These are phyloP conservation scores for Achlya flavicornis DNA, from an alignment of 2,888 invertebrate genomes.

Conservation along the genomic window DNA sequence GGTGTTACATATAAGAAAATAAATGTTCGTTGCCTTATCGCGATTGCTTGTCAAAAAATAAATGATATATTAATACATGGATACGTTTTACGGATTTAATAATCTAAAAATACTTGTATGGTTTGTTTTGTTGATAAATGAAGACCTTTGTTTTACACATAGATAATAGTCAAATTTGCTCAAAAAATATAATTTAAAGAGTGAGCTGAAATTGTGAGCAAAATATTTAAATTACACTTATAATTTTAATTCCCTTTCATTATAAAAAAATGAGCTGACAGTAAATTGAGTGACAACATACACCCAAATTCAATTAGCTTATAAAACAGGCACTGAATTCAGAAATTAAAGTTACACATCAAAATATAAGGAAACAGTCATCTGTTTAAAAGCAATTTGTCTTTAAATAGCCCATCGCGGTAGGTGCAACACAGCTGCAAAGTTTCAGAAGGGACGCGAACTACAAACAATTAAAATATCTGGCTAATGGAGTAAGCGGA, in stretches of 20 bases:
- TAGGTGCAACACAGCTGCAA: conserved; percentile 75
- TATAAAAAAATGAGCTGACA: too few species aligned
- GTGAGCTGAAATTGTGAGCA: too few species aligned
- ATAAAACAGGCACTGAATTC: background rate
- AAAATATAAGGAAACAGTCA: conserved; percentile 55
- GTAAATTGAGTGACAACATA: too few species aligned
- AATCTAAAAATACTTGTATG: too few species aligned
- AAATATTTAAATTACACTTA: too few species aligned
- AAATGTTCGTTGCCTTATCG: conserved; percentile 29
- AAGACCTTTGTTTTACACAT: too few species aligned
- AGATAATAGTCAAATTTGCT: too few species aligned
- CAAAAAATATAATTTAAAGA: too few species aligned
- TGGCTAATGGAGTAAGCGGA: conserved; percentile 78
- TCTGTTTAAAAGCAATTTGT: conserved; percentile 77
- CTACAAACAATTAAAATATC: conserved; percentile 81
- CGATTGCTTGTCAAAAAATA: conserved; percentile 27
- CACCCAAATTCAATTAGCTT: background rate
- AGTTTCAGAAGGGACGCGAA: conserved; percentile 66
- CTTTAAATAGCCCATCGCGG: conserved; percentile 76
- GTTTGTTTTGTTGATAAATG: too few species aligned
- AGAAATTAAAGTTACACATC: background rate
- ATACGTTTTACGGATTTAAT: background rate
- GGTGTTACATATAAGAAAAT: conserved; percentile 46
- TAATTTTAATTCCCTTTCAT: too few species aligned
- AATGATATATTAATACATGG: background rate